These are phyloP conservation scores for Falco biarmicus DNA, from an alignment of 2,797 vertebrate species.

Conservation along the genomic window DNA sequence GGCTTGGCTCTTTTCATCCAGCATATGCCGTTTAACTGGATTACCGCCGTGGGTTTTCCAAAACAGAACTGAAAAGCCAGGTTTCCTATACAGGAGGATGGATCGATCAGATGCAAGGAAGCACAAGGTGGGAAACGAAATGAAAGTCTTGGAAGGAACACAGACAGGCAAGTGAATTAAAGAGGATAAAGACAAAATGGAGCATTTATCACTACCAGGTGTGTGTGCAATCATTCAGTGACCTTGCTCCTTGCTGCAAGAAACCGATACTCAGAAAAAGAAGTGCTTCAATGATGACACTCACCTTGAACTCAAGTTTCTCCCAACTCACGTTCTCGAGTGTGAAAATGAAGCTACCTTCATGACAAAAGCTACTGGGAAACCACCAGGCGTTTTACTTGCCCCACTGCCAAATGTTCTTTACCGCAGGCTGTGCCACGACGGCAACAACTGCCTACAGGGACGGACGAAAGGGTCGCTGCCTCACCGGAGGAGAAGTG, in stretches of 20 bases:
- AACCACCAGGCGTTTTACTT: background rate
- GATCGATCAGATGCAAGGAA: background rate
- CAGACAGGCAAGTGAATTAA: background rate
- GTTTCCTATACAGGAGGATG: constrained; percentile 2
- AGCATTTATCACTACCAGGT: background rate
- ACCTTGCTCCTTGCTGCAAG: background rate
- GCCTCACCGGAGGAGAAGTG: background rate
- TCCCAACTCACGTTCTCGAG: background rate
- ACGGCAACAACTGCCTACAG: background rate
- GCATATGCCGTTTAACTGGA: fast-evolving
- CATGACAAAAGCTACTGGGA: background rate
- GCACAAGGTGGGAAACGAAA: background rate
- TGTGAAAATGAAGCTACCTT: background rate
- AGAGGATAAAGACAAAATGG: background rate
- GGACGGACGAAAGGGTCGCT: background rate
- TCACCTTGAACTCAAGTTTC: background rate
- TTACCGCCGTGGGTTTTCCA: background rate
- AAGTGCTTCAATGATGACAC: background rate
- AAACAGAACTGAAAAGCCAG: background rate
- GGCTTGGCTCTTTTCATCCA: background rate
- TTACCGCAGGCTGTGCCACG: background rate
- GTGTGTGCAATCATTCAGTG: background rate
- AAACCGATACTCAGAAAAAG: background rate
- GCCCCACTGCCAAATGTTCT: background rate
- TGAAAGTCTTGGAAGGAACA: background rate